These are phyloP conservation scores for Struthio camelus DNA, from an alignment of 2,113 vertebrate species.

Conservation along the genomic window DNA sequence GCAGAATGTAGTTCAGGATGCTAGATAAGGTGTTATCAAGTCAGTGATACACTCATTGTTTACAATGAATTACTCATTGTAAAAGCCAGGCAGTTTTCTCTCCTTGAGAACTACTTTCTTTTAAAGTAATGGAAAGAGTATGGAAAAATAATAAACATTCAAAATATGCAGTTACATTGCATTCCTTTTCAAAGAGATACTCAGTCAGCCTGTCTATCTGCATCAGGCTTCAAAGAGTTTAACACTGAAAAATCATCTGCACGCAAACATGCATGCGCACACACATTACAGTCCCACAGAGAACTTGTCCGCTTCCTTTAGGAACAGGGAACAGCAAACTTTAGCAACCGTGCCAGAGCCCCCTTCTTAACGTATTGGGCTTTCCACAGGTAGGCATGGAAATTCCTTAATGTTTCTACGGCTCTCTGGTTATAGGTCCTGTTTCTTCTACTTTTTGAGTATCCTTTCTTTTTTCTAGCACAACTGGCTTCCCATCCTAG, in stretches of 20 bases:
- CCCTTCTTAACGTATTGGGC: not conserved
- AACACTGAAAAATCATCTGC: not conserved
- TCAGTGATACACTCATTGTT: too few relatives aligned
- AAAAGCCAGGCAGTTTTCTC: not conserved
- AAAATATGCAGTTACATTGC: not conserved
- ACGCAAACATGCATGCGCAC: accelerated
- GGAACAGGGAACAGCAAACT: not conserved
- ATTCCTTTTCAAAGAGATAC: not conserved
- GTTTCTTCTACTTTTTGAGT: not conserved
- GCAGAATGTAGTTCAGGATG: not conserved
- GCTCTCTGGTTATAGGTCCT: not conserved
- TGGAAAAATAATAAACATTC: not conserved
- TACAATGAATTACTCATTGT: not conserved
- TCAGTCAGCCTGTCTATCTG: not conserved
- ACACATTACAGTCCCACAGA: not conserved
- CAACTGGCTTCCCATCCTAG: accelerated
- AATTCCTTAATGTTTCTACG: not conserved
- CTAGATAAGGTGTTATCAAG: not conserved
- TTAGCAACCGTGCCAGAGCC: not conserved
- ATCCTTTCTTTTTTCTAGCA: not conserved
- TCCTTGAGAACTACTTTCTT: not conserved
- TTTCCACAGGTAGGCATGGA: not conserved
- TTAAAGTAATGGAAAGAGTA: too few relatives aligned
- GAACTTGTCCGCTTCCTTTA: not conserved
- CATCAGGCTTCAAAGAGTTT: not conserved